phyloP scores from a whole-genome alignment of 2,113 vertebrate species.

The Semnornis frantzii region DNA sequence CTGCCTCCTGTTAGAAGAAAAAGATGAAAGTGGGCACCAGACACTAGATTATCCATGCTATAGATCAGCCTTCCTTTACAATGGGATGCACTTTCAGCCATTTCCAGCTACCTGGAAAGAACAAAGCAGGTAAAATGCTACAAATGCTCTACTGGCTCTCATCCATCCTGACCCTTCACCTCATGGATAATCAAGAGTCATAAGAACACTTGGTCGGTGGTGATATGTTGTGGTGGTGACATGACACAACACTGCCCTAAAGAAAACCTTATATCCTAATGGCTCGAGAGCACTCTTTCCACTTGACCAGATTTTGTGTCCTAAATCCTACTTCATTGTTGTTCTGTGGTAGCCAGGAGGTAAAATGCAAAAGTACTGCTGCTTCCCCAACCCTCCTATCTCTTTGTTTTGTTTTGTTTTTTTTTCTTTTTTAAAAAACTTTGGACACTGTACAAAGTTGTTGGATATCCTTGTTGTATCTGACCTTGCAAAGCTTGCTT shows the following conservation, averaged over 20 bases:
- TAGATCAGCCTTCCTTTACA: not conserved
- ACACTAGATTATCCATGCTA: not conserved
- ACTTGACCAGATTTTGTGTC: not conserved
- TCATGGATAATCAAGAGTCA: not conserved
- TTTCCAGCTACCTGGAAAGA: not conserved
- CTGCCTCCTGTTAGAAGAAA: not conserved
- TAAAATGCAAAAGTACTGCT: not conserved
- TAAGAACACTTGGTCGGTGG: not conserved
- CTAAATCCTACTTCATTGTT: not conserved
- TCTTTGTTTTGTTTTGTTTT: not conserved
- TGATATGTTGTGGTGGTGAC: not conserved
- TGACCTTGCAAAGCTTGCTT: not conserved
- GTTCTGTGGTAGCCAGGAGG: not conserved
- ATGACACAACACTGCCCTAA: not conserved
- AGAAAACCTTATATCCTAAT: not conserved
- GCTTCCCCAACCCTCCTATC: not conserved
- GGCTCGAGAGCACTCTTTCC: not conserved
- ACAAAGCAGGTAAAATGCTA: not conserved
- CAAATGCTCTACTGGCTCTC: not conserved
- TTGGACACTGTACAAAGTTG: not conserved
- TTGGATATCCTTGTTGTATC: not conserved
- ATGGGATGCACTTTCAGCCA: not conserved
- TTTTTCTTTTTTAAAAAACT: not conserved
- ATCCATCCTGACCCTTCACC: not conserved
- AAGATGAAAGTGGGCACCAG: not conserved